Base-by-base conservation (phyloP, 2,888 invertebrate genomes). In the Lampropteryx suffumata region DNA sequence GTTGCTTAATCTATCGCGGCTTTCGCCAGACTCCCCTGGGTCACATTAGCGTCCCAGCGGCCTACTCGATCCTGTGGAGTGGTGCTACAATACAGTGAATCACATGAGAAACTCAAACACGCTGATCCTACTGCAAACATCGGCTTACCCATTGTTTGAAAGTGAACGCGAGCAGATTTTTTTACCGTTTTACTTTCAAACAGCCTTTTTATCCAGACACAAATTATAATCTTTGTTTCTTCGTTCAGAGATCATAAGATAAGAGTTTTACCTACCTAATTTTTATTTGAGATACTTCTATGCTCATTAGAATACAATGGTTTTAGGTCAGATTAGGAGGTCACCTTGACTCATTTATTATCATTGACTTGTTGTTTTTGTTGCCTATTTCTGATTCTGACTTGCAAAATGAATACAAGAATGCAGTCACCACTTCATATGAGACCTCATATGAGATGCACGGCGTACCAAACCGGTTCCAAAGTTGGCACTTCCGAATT, bases 31-130 rank as follows among this genome's bases (percentile, higher is more conserved):
- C 47, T 52, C 45, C 43, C 46, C 12, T 9, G 36, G 21, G 44
- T 7, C 32, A 12, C 24, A 48, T 43, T 14, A 47, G 24, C 48
- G 36, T 27, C 43, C 53, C 53, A 53, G 48, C 48, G 48, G 48
- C 11, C 24, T 27, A 17, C 13, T 48, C 44, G 9, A 32, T 48
- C 35, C 53, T 49, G 43, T 53, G 47, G 9, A 47, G 40, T 35
- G 41, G 34, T 35, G 44, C 41, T 50, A 53, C 54, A 56, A 59
- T 55, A 57, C 50, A 67, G 62, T 64, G 69, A 70, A 74, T 74
- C 73, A 53, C 53, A 84, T 81, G 84, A 76, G 84, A 85, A 86
- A 72, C 69, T 72, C 82, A 85, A 85, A 87, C 77, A 84, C 55
- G 76, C 73, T 84, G 82, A 86, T 81, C 79, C 79, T 62, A 70